Evolutionary conservation across 2,797 vertebrate genomes (phyloP).

Genomic region (Orientallactaga sibirica): DNA sequence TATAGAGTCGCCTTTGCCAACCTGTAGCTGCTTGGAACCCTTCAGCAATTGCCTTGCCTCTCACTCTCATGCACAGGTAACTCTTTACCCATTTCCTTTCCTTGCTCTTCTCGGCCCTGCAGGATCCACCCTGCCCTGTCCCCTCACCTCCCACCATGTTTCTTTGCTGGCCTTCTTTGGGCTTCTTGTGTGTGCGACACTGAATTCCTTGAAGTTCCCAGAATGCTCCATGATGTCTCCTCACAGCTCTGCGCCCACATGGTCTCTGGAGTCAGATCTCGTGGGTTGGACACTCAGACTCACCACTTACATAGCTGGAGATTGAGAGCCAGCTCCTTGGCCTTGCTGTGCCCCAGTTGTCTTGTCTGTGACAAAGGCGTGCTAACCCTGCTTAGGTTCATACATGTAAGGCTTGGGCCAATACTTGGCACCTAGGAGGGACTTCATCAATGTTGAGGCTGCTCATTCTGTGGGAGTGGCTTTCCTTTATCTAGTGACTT

Average conservation of each 20-base stretch:
- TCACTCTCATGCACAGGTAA: neutral
- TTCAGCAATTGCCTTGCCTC: neutral
- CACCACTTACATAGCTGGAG: neutral
- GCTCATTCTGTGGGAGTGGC: neutral
- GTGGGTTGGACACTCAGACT: neutral
- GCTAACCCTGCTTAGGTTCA: neutral
- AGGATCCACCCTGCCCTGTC: neutral
- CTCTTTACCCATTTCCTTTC: neutral
- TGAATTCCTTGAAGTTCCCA: neutral
- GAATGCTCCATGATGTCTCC: neutral
- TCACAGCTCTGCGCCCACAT: neutral
- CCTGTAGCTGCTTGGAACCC: neutral
- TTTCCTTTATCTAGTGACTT: neutral
- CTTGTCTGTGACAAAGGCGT: neutral
- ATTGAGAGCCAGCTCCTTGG: neutral
- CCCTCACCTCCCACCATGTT: neutral
- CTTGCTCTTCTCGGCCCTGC: neutral
- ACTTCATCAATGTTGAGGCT: neutral
- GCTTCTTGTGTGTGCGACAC: neutral
- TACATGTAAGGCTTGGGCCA: neutral
- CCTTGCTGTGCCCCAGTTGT: neutral
- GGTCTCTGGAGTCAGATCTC: neutral
- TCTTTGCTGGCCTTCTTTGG: neutral
- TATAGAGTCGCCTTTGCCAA: neutral
- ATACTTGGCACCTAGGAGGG: no score